Percentiles rank a stretch among this genome's conserved stretches.
Conservation (phyloP, 2,797 vertebrate species). For the Oophaga sylvatica region DNA sequence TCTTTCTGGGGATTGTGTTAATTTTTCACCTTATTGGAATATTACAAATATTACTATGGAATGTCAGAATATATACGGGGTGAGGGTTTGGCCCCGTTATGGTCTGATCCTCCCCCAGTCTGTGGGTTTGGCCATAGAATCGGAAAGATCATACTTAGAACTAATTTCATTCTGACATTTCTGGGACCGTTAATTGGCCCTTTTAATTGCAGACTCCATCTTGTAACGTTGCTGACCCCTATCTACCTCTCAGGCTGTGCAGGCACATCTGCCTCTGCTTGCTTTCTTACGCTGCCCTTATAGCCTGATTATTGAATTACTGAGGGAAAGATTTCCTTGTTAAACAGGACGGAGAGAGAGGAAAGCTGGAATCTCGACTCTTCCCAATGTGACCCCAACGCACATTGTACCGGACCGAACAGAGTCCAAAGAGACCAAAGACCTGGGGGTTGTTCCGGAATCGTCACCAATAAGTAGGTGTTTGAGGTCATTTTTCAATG, state of each 20-base stretch:
- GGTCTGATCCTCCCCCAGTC: background rate
- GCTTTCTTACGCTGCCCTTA: constrained; percentile 55
- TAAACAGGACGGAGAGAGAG: constrained; percentile 76
- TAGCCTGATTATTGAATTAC: constrained; percentile 65
- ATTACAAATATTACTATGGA: background rate
- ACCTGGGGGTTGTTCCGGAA: constrained; percentile 68
- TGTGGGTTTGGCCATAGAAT: background rate
- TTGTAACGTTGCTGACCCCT: constrained; percentile 13
- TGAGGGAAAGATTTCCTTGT: constrained; percentile 76
- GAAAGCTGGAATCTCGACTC: constrained; percentile 71
- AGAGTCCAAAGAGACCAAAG: constrained; percentile 69
- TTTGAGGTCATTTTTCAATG: constrained; percentile 46
- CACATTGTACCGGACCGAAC: constrained; percentile 71
- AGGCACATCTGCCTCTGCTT: constrained; percentile 40
- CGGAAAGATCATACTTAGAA: background rate
- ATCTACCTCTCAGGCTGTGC: constrained; percentile 19
- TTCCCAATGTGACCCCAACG: constrained; percentile 69
- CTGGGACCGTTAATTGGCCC: background rate
- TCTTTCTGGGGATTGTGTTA: background rate
- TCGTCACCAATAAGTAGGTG: constrained; percentile 74
- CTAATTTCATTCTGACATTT: background rate
- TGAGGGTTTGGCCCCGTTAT: too few relatives aligned
- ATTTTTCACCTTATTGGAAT: background rate
- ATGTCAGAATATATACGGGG: background rate
- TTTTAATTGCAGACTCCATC: background rate